phyloP scores from a whole-genome alignment of 1,140 invertebrate species.

The Hyphantria cunea region DNA sequence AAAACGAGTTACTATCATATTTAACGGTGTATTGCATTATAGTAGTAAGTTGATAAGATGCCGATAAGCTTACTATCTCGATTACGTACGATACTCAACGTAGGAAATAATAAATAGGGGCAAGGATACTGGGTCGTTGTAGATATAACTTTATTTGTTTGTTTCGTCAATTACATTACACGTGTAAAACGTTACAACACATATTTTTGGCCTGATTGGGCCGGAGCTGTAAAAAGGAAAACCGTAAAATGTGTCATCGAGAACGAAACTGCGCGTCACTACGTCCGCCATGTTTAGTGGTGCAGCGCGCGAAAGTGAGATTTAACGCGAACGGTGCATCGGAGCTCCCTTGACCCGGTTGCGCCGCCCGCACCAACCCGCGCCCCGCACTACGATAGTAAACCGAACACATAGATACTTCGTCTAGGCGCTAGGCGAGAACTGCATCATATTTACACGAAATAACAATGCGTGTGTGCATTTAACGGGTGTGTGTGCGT shows the following conservation, averaged over 20 bases:
- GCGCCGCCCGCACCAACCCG: conserved; percentile 37
- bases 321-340: conserved; percentile 77
- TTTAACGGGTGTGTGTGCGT: conserved; percentile 18
- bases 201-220: conserved; percentile 42
- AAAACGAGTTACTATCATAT: conserved; percentile 54
- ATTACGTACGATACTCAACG: conserved; percentile 61
- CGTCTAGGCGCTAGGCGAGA: conserved; percentile 43
- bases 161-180: conserved; percentile 67
- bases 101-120: conserved; percentile 75
- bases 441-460: conserved; percentile 30
- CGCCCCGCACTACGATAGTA: conserved; percentile 45
- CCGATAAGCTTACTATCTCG: conserved; percentile 64
- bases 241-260: conserved; percentile 61
- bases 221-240: conserved; percentile 44
- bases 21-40: conserved; percentile 46
- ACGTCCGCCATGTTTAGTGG: conserved; percentile 63
- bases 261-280: conserved; percentile 61
- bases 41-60: conserved; percentile 61
- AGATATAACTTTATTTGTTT: conserved; percentile 68
- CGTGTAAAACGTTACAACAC: conserved; percentile 70
- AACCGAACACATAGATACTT: conserved; percentile 40
- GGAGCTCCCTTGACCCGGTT: conserved; percentile 76
- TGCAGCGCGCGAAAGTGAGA: conserved; percentile 78
- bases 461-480: conserved; percentile 1
- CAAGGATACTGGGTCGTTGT: conserved; percentile 64